These are phyloP conservation scores for Circaetus gallicus DNA, from an alignment of 2,113 vertebrate genomes.

Conservation along the genomic window DNA sequence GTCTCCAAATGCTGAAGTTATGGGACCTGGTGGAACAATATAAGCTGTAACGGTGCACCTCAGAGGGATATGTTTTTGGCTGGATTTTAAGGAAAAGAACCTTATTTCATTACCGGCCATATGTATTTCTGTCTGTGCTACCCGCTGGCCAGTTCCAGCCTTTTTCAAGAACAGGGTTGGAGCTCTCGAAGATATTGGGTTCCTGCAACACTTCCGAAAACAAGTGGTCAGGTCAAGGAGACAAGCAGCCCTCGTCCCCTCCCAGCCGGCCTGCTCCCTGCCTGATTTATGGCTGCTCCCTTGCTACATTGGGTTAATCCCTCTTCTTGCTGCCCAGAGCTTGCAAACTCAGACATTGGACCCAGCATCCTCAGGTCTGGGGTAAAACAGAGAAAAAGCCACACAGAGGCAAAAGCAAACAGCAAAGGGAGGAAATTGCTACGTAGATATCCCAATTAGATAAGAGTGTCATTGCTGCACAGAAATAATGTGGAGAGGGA, in stretches of 20 bases:
- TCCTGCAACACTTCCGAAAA: not conserved
- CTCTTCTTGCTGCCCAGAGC: not conserved
- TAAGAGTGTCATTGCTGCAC: not conserved
- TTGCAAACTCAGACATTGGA: not conserved
- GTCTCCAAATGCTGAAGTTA: not conserved
- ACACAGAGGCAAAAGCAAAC: rapidly evolving
- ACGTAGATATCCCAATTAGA: not conserved
- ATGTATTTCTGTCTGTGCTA: not conserved
- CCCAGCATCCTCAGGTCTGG: not conserved
- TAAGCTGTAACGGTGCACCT: not conserved
- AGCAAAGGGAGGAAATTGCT: not conserved
- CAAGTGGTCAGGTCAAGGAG: not conserved
- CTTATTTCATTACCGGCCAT: not conserved
- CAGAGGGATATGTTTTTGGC: not conserved
- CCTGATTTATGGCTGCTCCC: not conserved
- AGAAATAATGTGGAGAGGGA: not conserved
- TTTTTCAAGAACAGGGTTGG: not conserved
- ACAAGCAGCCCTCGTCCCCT: not conserved
- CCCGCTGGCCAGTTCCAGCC: not conserved
- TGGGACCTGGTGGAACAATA: not conserved
- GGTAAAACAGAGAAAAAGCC: not conserved
- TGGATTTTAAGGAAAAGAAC: not conserved
- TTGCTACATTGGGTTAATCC: not conserved
- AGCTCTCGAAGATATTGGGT: not conserved
- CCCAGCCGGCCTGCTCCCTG: not conserved